phyloP scores from a whole-genome alignment of 92 coral and sea anemone genomes.

The Paragorgia papillata region DNA sequence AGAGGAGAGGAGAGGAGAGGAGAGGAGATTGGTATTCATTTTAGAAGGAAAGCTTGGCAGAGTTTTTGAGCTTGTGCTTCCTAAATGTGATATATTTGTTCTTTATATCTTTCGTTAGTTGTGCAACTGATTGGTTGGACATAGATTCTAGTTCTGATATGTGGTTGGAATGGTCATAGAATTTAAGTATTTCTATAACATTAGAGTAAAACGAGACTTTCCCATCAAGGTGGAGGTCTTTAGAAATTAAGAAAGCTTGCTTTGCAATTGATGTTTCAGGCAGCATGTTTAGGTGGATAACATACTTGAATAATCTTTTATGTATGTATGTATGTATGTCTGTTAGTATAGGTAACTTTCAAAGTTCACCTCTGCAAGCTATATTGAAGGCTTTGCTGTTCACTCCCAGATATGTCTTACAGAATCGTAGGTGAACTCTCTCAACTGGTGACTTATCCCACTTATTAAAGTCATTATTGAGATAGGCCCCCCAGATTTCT shows the following conservation, averaged over 20 bases:
- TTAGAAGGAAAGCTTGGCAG: too few relatives aligned
- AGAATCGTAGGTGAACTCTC: slow-evolving; percentile 55
- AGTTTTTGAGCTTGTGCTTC: too few relatives aligned
- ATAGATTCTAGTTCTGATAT: too few relatives aligned
- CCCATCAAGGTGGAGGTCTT: not conserved
- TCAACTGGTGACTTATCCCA: slow-evolving; percentile 51
- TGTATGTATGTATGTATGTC: slow-evolving; percentile 31
- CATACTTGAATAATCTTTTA: slow-evolving; percentile 22
- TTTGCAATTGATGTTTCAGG: slow-evolving; percentile 46
- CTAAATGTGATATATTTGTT: too few relatives aligned
- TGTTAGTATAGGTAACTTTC: slow-evolving; percentile 45
- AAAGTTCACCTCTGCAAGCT: slow-evolving; percentile 57
- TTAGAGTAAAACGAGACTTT: slow-evolving; percentile 4
- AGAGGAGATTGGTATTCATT: not conserved
- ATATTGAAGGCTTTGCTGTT: slow-evolving; percentile 55
- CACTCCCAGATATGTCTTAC: slow-evolving; percentile 49
- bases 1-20: slow-evolving; percentile 4
- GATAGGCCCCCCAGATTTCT: slow-evolving; percentile 56
- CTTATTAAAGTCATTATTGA: slow-evolving; percentile 16
- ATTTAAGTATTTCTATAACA: not conserved
- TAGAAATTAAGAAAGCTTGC: slow-evolving; percentile 15
- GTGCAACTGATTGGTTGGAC: too few relatives aligned
- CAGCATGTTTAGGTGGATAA: slow-evolving; percentile 1
- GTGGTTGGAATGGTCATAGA: too few relatives aligned
- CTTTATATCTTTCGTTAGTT: too few relatives aligned